These are phyloP conservation scores for Nasonia giraulti DNA, from an alignment of 1,140 invertebrate genomes.

Conservation along the genomic window DNA sequence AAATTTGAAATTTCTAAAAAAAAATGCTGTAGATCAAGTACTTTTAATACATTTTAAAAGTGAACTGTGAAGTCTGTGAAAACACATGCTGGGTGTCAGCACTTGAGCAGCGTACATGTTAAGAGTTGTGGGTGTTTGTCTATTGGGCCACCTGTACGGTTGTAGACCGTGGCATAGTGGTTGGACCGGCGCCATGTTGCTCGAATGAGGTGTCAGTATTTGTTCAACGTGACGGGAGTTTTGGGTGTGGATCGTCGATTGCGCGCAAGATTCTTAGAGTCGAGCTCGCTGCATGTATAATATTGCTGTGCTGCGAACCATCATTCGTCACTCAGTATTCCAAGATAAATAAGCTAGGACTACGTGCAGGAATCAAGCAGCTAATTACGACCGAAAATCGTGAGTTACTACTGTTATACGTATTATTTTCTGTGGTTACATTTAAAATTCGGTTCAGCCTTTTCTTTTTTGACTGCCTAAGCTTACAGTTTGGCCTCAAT, in stretches of 20 bases:
- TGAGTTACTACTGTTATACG: constrained; percentile 2
- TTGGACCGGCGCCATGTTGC: constrained; percentile 71
- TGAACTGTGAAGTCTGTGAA: background rate
- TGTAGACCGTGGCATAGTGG: constrained; percentile 43
- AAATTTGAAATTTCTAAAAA: too few relatives aligned
- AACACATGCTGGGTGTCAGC: background rate
- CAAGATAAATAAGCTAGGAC: background rate
- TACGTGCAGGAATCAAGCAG: background rate
- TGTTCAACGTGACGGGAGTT: constrained; percentile 72
- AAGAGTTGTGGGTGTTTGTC: background rate
- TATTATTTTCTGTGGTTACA: background rate
- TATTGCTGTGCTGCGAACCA: background rate
- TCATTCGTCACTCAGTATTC: constrained; percentile 29
- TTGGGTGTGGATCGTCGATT: constrained; percentile 72
- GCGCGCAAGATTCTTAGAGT: background rate
- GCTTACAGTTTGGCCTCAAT: background rate
- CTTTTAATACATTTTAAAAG: background rate
- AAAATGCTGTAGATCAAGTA: too few relatives aligned
- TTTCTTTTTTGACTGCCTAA: too few relatives aligned
- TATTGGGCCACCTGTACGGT: background rate
- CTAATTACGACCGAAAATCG: background rate
- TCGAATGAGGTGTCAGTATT: constrained; percentile 74
- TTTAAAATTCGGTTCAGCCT: background rate
- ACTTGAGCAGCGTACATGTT: background rate
- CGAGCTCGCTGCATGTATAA: background rate